These are phyloP conservation scores for Baccha elongata DNA, from an alignment of 2,888 invertebrate genomes.

Conservation along the genomic window DNA sequence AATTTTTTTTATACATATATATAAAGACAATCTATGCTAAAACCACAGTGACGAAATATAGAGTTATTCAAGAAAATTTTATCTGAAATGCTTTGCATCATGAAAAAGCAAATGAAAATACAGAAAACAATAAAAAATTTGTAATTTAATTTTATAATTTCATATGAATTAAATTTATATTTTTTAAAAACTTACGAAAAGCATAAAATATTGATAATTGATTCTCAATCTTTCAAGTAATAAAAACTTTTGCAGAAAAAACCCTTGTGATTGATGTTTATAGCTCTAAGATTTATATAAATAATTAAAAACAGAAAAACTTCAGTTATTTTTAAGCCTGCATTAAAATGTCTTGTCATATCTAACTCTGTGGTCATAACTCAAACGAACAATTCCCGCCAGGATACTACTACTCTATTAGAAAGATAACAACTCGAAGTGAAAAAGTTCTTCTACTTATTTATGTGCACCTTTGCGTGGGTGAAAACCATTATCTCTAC, in stretches of 20 bases:
- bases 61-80: too few species aligned
- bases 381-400: slow-evolving; percentile 17
- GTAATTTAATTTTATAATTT: too few species aligned
- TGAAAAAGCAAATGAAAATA: too few species aligned
- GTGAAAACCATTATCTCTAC: slow-evolving; percentile 34
- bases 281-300: too few species aligned
- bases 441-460: slow-evolving; percentile 18
- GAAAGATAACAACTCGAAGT: slow-evolving; percentile 15
- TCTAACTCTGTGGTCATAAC: slow-evolving; percentile 1
- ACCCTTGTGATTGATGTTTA: background rate
- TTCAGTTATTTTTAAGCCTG: slow-evolving; percentile 2
- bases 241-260: background rate
- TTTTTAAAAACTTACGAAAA: too few species aligned
- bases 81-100: too few species aligned
- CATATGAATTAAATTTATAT: too few species aligned
- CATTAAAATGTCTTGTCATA: slow-evolving; percentile 20
- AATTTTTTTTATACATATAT: too few species aligned
- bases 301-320: too few species aligned
- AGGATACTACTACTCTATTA: slow-evolving; percentile 9
- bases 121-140: too few species aligned
- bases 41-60: too few species aligned
- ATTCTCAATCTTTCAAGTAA: background rate
- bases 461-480: slow-evolving; percentile 52
- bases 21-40: too few species aligned
- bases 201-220: background rate